Conservation (phyloP, 2,113 vertebrate species). For the Furnarius figulus region DNA sequence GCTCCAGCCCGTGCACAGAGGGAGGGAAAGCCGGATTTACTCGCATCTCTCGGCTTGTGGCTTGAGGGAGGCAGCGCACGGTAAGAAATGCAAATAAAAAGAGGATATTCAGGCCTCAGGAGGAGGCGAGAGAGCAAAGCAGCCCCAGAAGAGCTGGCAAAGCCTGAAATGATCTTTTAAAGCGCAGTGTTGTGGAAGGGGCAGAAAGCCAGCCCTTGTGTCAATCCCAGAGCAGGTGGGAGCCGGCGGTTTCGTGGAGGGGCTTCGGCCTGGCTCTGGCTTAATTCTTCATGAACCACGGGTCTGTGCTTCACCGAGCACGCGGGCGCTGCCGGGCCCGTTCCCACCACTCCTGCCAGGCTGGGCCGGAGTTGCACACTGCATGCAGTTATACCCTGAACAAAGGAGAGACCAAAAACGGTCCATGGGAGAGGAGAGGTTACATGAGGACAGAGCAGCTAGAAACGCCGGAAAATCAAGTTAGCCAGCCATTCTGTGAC, state of each 20-base stretch:
- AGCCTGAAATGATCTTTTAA: not conserved
- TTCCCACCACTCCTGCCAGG: slow-evolving; percentile 42
- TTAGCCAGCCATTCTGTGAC: slow-evolving; percentile 58
- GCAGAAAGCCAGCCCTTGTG: not conserved
- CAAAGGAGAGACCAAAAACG: not conserved
- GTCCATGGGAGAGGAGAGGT: slow-evolving; percentile 37
- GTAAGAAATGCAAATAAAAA: not conserved
- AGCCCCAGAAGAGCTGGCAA: slow-evolving; percentile 10
- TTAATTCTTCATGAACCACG: accelerated
- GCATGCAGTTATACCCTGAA: not conserved
- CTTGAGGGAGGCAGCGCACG: not conserved
- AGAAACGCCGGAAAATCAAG: slow-evolving; percentile 48
- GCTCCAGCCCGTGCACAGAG: not conserved
- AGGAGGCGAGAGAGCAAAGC: not conserved
- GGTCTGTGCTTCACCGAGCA: not conserved
- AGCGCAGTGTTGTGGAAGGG: not conserved
- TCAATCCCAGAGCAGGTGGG: not conserved
- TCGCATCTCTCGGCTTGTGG: not conserved
- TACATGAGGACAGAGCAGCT: slow-evolving; percentile 29
- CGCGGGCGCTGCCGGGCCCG: not conserved
- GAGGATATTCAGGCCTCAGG: not conserved
- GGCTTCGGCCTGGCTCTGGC: not conserved
- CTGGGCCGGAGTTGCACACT: not conserved
- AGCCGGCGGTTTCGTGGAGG: not conserved
- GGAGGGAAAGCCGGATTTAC: not conserved